Conservation (phyloP, 2,888 invertebrate genomes). For the Tineola bisselliella region DNA sequence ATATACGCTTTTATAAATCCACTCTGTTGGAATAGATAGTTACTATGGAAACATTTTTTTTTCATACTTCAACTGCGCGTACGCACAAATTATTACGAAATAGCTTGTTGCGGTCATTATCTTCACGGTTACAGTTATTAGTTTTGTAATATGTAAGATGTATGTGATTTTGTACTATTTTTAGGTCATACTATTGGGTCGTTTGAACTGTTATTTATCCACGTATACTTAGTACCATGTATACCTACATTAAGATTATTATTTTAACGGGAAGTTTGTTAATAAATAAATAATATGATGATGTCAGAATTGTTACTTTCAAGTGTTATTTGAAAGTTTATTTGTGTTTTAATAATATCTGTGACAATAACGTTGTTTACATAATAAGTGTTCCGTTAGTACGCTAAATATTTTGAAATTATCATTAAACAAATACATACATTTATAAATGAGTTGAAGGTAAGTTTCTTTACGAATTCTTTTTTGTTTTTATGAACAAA, state of each 20-base stretch:
- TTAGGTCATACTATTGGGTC: not conserved
- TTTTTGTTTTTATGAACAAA: too few species aligned
- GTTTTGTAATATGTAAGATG: constrained; percentile 8
- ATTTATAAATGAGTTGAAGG: too few species aligned
- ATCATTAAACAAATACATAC: too few species aligned
- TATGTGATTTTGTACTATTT: constrained; percentile 7
- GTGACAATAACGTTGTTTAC: not conserved
- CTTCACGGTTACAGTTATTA: constrained; percentile 13
- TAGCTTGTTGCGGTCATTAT: constrained; percentile 1
- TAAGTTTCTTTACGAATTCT: too few species aligned
- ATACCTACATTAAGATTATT: too few species aligned
- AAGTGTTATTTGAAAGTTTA: not conserved
- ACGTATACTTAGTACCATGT: too few species aligned
- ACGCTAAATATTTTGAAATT: too few species aligned
- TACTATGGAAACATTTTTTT: not conserved
- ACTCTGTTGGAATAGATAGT: not conserved
- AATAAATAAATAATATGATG: too few species aligned
- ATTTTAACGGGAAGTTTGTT: too few species aligned
- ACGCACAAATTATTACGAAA: not conserved
- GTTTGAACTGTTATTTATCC: not conserved
- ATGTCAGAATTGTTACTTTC: not conserved
- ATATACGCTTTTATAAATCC: not conserved
- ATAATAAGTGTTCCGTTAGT: not conserved
- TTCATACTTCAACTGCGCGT: not conserved
- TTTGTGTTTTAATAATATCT: not conserved